Evolutionary conservation across 2,888 invertebrate genomes (phyloP).

Genomic region (Mellilla xanthometata): DNA sequence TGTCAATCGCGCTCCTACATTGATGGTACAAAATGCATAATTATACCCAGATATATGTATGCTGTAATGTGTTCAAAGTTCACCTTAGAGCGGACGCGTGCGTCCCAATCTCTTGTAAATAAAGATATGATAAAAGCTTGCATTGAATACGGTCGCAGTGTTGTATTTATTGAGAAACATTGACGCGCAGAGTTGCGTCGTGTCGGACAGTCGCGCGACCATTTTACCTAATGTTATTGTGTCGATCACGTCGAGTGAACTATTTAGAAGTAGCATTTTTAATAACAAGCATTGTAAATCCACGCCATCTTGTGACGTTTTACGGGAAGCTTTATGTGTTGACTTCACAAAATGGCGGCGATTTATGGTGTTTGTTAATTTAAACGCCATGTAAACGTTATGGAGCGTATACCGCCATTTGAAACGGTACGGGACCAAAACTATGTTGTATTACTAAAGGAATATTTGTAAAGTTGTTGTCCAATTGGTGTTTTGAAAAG

Average conservation of each 20-base stretch:
- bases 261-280: constrained; percentile 35
- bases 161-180: constrained; percentile 31
- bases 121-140: constrained; percentile 6
- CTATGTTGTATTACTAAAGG: constrained; percentile 48
- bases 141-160: constrained; percentile 20
- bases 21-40: constrained; percentile 75
- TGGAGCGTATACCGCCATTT: constrained; percentile 38
- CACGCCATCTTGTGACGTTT: too few relatives aligned
- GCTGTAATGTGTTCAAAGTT: constrained; percentile 34
- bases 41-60: constrained; percentile 35
- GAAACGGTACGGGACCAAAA: constrained; percentile 68
- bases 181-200: background rate
- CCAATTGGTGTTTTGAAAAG: constrained; percentile 58
- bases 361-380: too few relatives aligned
- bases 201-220: constrained; percentile 31
- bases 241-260: constrained; percentile 58
- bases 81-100: constrained; percentile 18
- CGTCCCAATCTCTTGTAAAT: constrained; percentile 38
- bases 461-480: constrained; percentile 54
- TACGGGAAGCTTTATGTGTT: too few relatives aligned
- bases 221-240: constrained; percentile 61
- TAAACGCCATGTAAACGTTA: constrained; percentile 1
- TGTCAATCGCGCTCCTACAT: constrained; percentile 47
- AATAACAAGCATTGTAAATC: too few relatives aligned
- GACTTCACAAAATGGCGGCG: too few relatives aligned